A percentile compares a stretch with the other conserved stretches of the same genome.
Conservation (phyloP, 92 coral and sea anemone species). For the Porites lobata region DNA sequence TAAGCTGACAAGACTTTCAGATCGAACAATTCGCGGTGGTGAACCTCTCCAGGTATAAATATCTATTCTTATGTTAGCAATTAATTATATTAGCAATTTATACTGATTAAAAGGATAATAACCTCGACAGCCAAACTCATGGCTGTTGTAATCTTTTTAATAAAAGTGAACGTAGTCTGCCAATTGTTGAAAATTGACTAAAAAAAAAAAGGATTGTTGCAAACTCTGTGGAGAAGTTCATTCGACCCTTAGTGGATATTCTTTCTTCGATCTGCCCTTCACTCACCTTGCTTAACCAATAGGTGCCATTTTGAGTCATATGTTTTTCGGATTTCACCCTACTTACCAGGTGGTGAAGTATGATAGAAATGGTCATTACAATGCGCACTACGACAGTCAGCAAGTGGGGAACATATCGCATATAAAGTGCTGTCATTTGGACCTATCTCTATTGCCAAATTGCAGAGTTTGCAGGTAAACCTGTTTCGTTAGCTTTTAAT, state of each 20-base stretch:
- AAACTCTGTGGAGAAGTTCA: too few species aligned
- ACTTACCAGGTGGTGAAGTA: conserved; percentile 87
- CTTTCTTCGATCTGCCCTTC: too few species aligned
- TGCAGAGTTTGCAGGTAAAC: conserved; percentile 86
- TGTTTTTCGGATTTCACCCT: not conserved
- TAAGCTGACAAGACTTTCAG: conserved; percentile 84
- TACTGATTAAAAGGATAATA: too few species aligned
- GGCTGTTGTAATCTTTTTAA: too few species aligned
- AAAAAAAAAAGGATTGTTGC: too few species aligned
- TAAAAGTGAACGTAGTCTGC: too few species aligned
- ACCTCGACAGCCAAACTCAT: too few species aligned
- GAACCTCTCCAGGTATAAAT: conserved; percentile 91
- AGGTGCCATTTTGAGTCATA: not conserved
- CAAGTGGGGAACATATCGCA: conserved; percentile 71
- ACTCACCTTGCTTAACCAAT: too few species aligned
- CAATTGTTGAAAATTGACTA: too few species aligned
- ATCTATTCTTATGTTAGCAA: too few species aligned
- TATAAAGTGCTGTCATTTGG: conserved; percentile 86
- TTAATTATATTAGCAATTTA: too few species aligned
- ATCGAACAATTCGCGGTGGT: conserved; percentile 85
- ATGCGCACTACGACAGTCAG: conserved; percentile 95
- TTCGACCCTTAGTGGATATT: too few species aligned
- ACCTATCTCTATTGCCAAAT: conserved; percentile 44
- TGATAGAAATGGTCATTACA: conserved; percentile 87
- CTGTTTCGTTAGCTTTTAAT: not conserved